Conservation (phyloP, 1,140 invertebrate genomes). For the Bombus haemorrhoidalis region DNA sequence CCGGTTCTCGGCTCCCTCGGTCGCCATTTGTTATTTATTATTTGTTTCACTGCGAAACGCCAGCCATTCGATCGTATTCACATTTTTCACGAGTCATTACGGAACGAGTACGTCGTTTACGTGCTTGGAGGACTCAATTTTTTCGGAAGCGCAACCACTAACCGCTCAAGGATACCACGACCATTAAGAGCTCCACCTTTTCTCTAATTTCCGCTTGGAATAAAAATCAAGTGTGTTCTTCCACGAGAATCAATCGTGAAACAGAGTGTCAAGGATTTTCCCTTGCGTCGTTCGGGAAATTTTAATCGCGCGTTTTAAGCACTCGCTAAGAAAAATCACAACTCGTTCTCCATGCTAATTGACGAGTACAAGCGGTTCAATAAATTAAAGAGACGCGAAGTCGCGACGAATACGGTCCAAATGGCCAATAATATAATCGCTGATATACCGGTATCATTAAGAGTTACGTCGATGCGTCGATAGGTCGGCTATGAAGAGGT, state of each 20-base stretch:
- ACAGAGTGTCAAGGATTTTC: no score
- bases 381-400: no score
- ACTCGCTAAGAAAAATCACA: no score
- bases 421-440: no score
- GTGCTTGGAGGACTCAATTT: background rate
- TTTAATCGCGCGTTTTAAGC: no score
- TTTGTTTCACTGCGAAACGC: conserved; percentile 46
- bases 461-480: no score
- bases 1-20: background rate
- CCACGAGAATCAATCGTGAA: no score
- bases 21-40: conserved; percentile 74
- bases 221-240: conserved; percentile 10
- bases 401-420: no score
- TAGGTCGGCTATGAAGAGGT: background rate
- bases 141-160: background rate
- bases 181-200: conserved; percentile 4
- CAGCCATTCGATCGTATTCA: conserved; percentile 60
- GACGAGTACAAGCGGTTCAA: no score
- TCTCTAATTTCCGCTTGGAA: conserved; percentile 9
- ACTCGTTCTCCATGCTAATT: no score
- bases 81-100: conserved; percentile 74
- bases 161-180: conserved; percentile 15
- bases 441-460: no score
- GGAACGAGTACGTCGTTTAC: conserved; percentile 19
- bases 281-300: no score